Percentiles rank a stretch among this genome's conserved stretches.
Conservation (phyloP, 2,888 invertebrate genomes). For the Andrena bucephala region DNA sequence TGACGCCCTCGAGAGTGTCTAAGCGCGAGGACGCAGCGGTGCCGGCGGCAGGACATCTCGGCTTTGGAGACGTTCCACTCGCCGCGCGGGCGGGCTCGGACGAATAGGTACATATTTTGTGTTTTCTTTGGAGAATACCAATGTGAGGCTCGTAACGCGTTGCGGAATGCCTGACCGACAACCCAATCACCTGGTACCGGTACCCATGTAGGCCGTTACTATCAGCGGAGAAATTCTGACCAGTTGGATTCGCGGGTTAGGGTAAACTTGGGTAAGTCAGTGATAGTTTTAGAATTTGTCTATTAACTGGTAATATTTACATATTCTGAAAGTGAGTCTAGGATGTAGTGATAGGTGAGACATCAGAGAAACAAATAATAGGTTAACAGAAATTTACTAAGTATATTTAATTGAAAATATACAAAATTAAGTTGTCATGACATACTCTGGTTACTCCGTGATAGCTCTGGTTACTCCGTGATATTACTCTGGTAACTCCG, state of each 20-base stretch:
- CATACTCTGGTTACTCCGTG: too few species aligned
- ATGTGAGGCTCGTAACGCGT: neutral
- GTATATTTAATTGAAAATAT: too few species aligned
- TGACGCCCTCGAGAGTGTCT: conserved; percentile 2
- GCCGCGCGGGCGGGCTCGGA: neutral
- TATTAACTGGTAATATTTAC: too few species aligned
- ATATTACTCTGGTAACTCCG: too few species aligned
- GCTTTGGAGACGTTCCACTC: neutral
- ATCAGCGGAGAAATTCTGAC: conserved; percentile 76
- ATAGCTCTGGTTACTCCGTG: too few species aligned
- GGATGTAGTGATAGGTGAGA: too few species aligned
- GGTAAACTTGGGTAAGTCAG: too few species aligned
- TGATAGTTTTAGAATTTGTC: too few species aligned
- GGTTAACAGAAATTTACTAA: too few species aligned
- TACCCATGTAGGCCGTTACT: conserved; percentile 78
- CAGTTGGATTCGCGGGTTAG: conserved; percentile 58
- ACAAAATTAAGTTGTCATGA: too few species aligned
- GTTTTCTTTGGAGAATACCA: neutral
- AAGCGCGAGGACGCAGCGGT: conserved; percentile 8
- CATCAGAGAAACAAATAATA: too few species aligned
- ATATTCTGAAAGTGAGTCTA: too few species aligned
- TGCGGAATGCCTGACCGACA: conserved; percentile 44
- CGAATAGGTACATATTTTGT: neutral
- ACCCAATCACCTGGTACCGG: conserved; percentile 70
- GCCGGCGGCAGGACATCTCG: neutral